Conservation (phyloP, 2,797 vertebrate genomes). For the Phoebastria nigripes region DNA sequence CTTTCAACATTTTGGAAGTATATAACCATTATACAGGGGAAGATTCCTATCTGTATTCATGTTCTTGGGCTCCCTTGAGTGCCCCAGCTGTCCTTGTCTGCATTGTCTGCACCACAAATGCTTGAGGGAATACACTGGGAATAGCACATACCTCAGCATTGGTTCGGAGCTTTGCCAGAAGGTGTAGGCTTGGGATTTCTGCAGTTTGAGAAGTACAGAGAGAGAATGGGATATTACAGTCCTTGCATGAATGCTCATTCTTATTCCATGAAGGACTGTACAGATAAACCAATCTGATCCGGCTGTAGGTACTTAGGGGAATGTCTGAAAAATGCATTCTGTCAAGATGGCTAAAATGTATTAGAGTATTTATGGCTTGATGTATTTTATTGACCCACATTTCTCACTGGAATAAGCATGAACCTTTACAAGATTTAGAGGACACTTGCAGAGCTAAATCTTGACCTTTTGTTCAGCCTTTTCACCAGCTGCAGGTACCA, state of each 20-base stretch:
- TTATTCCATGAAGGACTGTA: background rate
- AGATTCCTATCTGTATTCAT: background rate
- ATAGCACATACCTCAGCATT: background rate
- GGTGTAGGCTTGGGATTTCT: background rate
- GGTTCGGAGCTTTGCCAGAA: background rate
- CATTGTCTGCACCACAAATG: background rate
- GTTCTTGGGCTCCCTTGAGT: background rate
- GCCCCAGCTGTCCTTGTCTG: background rate
- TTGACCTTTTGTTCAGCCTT: background rate
- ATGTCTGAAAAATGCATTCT: background rate
- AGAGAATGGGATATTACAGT: background rate
- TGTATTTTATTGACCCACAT: background rate
- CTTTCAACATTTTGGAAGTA: background rate
- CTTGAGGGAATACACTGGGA: background rate
- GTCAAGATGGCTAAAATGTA: background rate
- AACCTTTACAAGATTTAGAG: constrained; percentile 5
- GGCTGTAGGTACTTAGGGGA: background rate
- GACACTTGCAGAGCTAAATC: background rate
- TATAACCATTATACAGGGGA: background rate
- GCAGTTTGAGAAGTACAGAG: background rate
- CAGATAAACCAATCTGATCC: background rate
- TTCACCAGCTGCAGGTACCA: background rate
- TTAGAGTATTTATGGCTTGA: background rate
- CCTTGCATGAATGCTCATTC: background rate
- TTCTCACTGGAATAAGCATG: background rate